These are phyloP conservation scores for Conger conger DNA, from an alignment of 2,113 vertebrate species.

Conservation along the genomic window DNA sequence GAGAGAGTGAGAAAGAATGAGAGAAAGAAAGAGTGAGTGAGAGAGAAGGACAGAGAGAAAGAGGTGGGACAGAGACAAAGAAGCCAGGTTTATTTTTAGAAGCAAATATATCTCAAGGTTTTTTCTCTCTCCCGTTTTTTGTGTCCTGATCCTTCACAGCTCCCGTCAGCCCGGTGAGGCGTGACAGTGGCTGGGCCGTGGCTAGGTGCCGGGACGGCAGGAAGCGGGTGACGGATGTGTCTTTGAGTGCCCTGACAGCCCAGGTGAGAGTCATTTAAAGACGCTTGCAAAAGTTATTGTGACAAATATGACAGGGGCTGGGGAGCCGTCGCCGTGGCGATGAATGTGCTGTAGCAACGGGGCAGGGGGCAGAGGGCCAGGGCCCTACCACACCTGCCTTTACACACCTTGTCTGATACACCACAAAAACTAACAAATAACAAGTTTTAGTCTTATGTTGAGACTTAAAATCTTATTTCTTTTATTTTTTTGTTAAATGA, in stretches of 20 bases:
- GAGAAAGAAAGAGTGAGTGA: slow-evolving; percentile 32
- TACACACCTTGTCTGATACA: not conserved
- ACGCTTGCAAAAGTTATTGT: slow-evolving; percentile 62
- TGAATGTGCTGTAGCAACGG: slow-evolving; percentile 57
- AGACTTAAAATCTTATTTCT: too few relatives aligned
- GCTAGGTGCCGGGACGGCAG: slow-evolving; percentile 67
- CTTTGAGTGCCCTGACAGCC: slow-evolving; percentile 71
- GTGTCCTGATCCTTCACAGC: slow-evolving; percentile 56
- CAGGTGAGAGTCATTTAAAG: slow-evolving; percentile 78
- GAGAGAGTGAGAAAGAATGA: slow-evolving; percentile 38
- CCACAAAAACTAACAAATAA: too few relatives aligned
- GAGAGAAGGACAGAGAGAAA: slow-evolving; percentile 20
- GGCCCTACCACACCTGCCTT: not conserved
- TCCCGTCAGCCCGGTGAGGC: slow-evolving; percentile 68
- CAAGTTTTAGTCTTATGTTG: too few relatives aligned
- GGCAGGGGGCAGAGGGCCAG: not conserved
- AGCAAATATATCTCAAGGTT: slow-evolving; percentile 60
- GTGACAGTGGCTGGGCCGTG: slow-evolving; percentile 65
- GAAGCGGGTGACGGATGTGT: slow-evolving; percentile 69
- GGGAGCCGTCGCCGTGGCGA: slow-evolving; percentile 65
- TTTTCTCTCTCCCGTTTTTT: slow-evolving; percentile 44
- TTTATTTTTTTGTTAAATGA: too few relatives aligned
- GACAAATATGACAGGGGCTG: slow-evolving; percentile 68
- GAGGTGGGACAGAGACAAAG: slow-evolving; percentile 13
- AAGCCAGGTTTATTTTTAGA: slow-evolving; percentile 61